phyloP scores from a whole-genome alignment of 2,888 invertebrate species.

The Metopia argyrocephala region DNA sequence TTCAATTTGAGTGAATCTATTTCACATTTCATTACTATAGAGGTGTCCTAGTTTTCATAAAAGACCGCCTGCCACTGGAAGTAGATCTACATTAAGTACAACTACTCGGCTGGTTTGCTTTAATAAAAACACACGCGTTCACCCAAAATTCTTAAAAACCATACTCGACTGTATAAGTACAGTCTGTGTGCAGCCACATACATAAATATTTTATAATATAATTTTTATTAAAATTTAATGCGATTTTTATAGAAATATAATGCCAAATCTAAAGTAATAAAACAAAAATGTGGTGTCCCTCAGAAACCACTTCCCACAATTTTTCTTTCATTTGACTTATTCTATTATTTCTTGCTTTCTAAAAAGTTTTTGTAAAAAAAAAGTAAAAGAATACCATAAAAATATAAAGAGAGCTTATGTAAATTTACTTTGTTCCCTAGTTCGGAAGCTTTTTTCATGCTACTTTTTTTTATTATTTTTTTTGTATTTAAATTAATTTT shows the following conservation, averaged over 20 bases:
- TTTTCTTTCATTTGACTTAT: not conserved
- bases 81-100: too few species aligned
- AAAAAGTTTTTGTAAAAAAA: not conserved
- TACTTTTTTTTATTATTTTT: not conserved
- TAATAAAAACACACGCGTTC: too few species aligned
- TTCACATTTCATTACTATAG: too few species aligned
- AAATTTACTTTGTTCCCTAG: constrained; percentile 26
- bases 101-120: too few species aligned
- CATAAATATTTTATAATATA: not conserved
- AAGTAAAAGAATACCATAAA: not conserved
- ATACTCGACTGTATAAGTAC: too few species aligned
- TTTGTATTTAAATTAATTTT: not conserved
- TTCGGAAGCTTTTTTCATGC: not conserved
- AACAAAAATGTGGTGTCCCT: not conserved
- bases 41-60: too few species aligned
- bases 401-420: constrained; percentile 20
- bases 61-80: too few species aligned
- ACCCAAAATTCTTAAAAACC: too few species aligned
- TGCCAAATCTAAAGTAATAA: not conserved
- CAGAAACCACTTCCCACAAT: not conserved
- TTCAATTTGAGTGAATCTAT: too few species aligned
- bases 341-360: not conserved
- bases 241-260: not conserved
- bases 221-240: constrained; percentile 11
- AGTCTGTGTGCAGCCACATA: not conserved